Evolutionary conservation across 2,888 invertebrate genomes (phyloP), one percentile per base, ranked within the genome.

Genomic region (Leptinotarsa peninsularis): DNA sequence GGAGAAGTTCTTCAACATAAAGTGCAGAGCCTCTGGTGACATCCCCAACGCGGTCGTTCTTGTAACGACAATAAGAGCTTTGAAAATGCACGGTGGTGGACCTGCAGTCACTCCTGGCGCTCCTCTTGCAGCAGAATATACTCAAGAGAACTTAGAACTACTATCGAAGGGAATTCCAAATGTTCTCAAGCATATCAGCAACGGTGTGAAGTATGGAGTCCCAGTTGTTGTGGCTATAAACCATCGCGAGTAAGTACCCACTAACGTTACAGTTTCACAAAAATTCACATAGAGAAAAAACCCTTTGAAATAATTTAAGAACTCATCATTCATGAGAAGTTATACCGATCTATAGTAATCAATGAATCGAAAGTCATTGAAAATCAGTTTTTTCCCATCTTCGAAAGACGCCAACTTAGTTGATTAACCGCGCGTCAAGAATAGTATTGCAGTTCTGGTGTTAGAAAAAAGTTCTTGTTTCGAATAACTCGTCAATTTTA

Each of bases 71-170:
- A 92, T 99, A 23, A 91, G 99, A 78, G 99, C 99, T 21, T 91
- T 99, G 72, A 99, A 99, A 90, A 98, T 99, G 97, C 99, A 99
- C 88, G 99, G 99, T 49, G 99, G 99, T 67, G 99, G 98, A 0
- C 97, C 98, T 0, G 86, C 94, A 0, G 98, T 99, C 14, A 91
- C 93, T 0, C 93, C 96, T 3, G 98, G 98, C 2, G 89, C 93
- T n/a, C 95, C 96, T 0, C 90, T 98, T 1, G 93, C 95, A 78
- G 91, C 93, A 60, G 96, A 94, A 82, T 99, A 99, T 85, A 90
- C 92, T 0, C 91, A 96, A 91, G 96, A 96, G 88, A 97, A 99
- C 87, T 86, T 98, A 76, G 94, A 95, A 71, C 90, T 99, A 72
- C 89, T 99, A 15, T 90, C 91, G 84, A 94, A 95, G 82, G 99